These are phyloP conservation scores for Orthonychiurus folsomi DNA, from an alignment of 2,888 invertebrate genomes.

Conservation along the genomic window DNA sequence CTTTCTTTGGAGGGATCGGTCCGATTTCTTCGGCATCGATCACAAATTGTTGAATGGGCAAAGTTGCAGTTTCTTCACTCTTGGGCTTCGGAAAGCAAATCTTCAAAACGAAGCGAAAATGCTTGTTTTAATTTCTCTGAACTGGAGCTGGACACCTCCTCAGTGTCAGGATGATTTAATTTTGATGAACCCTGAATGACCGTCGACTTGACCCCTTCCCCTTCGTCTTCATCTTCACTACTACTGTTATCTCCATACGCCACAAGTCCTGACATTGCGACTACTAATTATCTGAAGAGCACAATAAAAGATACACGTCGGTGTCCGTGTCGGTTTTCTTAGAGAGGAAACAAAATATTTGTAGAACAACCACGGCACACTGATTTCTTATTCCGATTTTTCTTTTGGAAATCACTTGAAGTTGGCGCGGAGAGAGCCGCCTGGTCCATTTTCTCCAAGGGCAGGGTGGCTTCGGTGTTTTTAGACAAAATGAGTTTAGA, in stretches of 20 bases:
- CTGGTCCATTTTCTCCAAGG: no score
- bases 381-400: no score
- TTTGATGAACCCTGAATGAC: no score
- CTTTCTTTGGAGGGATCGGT: slow-evolving; percentile 36
- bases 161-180: not conserved
- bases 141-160: not conserved
- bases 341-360: not conserved
- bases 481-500: no score
- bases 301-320: no score
- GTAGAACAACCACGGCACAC: no score
- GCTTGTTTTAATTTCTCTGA: not conserved
- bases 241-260: slow-evolving; percentile 16
- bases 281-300: no score
- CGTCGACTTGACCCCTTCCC: not conserved
- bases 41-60: not conserved
- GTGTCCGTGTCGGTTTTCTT: not conserved
- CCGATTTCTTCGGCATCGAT: slow-evolving; percentile 24
- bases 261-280: slow-evolving; percentile 12
- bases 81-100: not conserved
- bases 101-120: not conserved
- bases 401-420: no score
- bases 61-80: not conserved
- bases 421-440: no score
- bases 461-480: no score
- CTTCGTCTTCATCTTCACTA: slow-evolving; percentile 12